Percentiles rank a stretch among this genome's conserved stretches.
Evolutionary conservation across 1,140 invertebrate species (phyloP).

Genomic region (Anoplophora glabripennis): DNA sequence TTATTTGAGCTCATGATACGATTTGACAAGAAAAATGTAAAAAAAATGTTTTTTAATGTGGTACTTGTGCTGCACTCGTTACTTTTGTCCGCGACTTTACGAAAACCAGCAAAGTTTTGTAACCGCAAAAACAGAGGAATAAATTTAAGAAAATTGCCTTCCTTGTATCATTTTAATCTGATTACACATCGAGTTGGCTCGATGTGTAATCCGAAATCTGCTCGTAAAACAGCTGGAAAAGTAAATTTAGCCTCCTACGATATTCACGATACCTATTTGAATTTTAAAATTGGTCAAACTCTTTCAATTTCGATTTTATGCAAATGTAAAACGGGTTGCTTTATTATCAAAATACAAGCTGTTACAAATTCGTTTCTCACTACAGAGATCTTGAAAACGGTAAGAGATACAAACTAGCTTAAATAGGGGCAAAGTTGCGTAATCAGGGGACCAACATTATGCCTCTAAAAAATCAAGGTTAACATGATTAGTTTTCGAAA

Average conservation of each 20-base stretch:
- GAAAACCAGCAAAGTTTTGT: background rate
- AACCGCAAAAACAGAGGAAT: slow-evolving; percentile 9
- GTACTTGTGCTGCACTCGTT: slow-evolving; percentile 4
- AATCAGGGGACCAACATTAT: too few relatives aligned
- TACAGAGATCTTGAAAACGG: too few relatives aligned
- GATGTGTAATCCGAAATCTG: slow-evolving; percentile 35
- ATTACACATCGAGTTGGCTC: slow-evolving; percentile 28
- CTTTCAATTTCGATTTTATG: background rate
- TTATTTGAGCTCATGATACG: too few relatives aligned
- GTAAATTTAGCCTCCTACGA: slow-evolving; percentile 34
- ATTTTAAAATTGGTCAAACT: slow-evolving; percentile 9
- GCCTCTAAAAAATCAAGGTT: too few relatives aligned
- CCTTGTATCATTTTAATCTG: slow-evolving; percentile 28
- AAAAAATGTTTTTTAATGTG: too few relatives aligned
- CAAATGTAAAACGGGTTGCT: too few relatives aligned
- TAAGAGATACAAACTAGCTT: too few relatives aligned
- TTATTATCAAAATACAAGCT: too few relatives aligned
- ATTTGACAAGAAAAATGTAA: too few relatives aligned
- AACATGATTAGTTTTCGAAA: too few relatives aligned
- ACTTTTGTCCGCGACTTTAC: slow-evolving; percentile 3
- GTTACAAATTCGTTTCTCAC: too few relatives aligned
- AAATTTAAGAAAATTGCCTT: slow-evolving; percentile 30
- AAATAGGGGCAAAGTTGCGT: too few relatives aligned
- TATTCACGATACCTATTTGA: slow-evolving; percentile 24
- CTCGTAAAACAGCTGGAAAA: slow-evolving; percentile 34